Base-by-base conservation (phyloP, 2,113 vertebrate species). In the Nothoprocta pentlandii region DNA sequence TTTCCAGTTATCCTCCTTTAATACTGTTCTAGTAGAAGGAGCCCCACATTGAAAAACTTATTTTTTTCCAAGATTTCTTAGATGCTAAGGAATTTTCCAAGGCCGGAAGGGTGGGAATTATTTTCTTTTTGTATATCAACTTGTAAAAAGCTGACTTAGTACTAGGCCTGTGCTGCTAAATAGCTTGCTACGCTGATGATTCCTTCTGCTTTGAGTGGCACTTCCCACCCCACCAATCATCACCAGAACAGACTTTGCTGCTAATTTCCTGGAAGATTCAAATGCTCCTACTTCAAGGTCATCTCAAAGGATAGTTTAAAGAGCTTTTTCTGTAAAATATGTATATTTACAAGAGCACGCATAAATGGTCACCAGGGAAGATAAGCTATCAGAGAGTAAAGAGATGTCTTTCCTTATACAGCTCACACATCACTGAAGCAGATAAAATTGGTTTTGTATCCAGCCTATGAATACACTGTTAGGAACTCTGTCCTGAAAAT, bases 371-470 rank as follows among this genome's bases (percentile, higher is more conserved):
- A 99, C 98, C 98, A 98, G 98, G 98, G 98, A 98, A 98, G 98
- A 98, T 98, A 98, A 98, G 98, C 98, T 98, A 98, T 98, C 98
- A 98, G 98, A 98, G 98, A 99, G 98, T 98, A 98, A 98, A 98
- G 98, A 98, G 98, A 98, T 98, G 98, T 98, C 98, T 98, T 98
- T 98, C 97, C 98, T 98, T 98, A 98, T 98, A 97, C 97, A 98
- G 98, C 99, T 99, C 98, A 99, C 99, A 99, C 98, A 98, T 98
- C 98, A 99, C 93, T 98, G 98, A 98, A 99, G 98, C 98, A 99
- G 98, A 98, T 98, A 98, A 99, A 99, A 99, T 99, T 99, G 98
- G 98, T 98, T 99, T 99, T 99, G 99, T 99, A 98, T 98, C 97
- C 97, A 96, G 95, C 97, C 97, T 98, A 97, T 74, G 96, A 98